These are phyloP conservation scores for Chelmon rostratus DNA, from an alignment of 2,797 vertebrate species.

Conservation along the genomic window DNA sequence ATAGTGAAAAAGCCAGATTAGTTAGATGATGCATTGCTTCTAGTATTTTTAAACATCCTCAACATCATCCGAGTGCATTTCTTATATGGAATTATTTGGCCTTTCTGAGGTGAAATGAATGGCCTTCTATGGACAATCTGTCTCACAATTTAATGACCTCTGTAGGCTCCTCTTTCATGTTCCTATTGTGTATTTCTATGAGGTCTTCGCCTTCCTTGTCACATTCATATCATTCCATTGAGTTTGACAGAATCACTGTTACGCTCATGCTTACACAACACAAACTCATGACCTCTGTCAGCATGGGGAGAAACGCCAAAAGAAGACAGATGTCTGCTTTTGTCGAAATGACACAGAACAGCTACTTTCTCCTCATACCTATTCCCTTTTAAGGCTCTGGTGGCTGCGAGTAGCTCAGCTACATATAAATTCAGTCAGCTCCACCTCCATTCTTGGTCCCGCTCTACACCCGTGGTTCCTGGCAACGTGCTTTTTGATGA, in stretches of 20 bases:
- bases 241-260: slow-evolving; percentile 51
- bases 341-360: slow-evolving; percentile 75
- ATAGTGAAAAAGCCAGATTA: background rate
- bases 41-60: background rate
- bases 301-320: slow-evolving; percentile 57
- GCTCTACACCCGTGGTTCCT: slow-evolving; percentile 61
- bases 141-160: background rate
- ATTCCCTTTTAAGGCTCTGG: slow-evolving; percentile 77
- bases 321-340: slow-evolving; percentile 73
- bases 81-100: background rate
- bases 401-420: slow-evolving; percentile 51
- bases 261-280: slow-evolving; percentile 56
- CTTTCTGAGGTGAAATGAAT: background rate
- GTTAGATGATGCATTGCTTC: background rate
- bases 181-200: slow-evolving; percentile 33
- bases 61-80: background rate
- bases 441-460: slow-evolving; percentile 56
- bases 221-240: slow-evolving; percentile 45
- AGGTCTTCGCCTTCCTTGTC: slow-evolving; percentile 36
- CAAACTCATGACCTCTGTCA: slow-evolving; percentile 68
- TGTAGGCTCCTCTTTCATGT: slow-evolving; percentile 4
- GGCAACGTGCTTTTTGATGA: slow-evolving; percentile 73
- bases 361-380: slow-evolving; percentile 73
- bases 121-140: slow-evolving; percentile 1
- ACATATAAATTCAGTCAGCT: slow-evolving; percentile 58